Evolutionary conservation across 1,140 invertebrate genomes (phyloP).

Genomic region (Oryzaephilus surinamensis): DNA sequence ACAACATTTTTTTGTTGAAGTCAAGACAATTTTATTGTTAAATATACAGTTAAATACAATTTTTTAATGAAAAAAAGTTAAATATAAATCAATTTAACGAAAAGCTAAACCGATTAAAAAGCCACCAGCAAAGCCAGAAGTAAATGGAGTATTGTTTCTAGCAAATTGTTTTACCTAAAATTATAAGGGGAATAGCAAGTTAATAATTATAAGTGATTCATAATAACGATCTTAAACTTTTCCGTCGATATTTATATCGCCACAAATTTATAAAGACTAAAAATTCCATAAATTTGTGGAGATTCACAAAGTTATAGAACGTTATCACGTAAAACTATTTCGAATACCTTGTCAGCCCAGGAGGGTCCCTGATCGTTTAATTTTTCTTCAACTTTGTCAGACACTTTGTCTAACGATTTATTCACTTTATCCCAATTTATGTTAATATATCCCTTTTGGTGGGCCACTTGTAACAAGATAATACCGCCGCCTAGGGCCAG

Average conservation of each 20-base stretch:
- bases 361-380: conserved; percentile 58
- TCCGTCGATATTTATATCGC: too few species aligned
- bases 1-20: not conserved
- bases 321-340: conserved; percentile 56
- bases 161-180: too few species aligned
- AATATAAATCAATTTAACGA: conserved; percentile 5
- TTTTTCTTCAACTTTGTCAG: conserved; percentile 68
- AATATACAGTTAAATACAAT: not conserved
- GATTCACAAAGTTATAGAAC: too few species aligned
- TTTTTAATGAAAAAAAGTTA: not conserved
- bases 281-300: too few species aligned
- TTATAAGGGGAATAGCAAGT: too few species aligned
- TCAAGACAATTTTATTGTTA: not conserved
- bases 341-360: conserved; percentile 66
- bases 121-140: conserved; percentile 74
- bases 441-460: conserved; percentile 85
- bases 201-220: too few species aligned
- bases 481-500: conserved; percentile 80
- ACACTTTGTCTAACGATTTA: conserved; percentile 67
- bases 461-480: conserved; percentile 79
- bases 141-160: conserved; percentile 63
- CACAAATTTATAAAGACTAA: too few species aligned
- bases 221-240: too few species aligned
- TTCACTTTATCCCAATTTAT: conserved; percentile 83
- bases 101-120: conserved; percentile 51